phyloP scores from a whole-genome alignment of 2,888 invertebrate genomes.

The Spilarctia lutea region DNA sequence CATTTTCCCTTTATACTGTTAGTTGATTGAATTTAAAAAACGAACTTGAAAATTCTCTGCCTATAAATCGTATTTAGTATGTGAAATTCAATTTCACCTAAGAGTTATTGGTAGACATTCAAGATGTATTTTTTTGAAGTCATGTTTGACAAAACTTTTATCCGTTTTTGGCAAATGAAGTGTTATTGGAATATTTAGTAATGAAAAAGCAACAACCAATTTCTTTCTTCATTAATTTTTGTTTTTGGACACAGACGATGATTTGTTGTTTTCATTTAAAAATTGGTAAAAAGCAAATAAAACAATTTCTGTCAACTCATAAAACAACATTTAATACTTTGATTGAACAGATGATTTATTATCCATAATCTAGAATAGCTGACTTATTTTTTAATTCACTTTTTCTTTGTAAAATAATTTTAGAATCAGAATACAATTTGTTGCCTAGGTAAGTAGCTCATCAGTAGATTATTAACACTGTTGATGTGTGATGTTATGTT shows the following conservation, averaged over 20 bases:
- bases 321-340: not conserved
- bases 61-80: conserved; percentile 18
- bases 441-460: too few species aligned
- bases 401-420: not conserved
- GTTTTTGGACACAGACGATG: not conserved
- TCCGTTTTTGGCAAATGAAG: conserved; percentile 28
- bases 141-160: conserved; percentile 35
- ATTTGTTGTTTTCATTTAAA: not conserved
- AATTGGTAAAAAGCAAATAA: not conserved
- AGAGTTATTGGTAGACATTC: conserved; percentile 39
- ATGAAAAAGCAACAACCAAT: not conserved
- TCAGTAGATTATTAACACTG: too few species aligned
- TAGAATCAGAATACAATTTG: not conserved
- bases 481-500: not conserved
- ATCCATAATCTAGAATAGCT: not conserved
- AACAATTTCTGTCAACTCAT: not conserved
- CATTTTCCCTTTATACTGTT: not conserved
- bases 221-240: not conserved
- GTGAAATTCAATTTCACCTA: conserved; percentile 23
- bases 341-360: not conserved
- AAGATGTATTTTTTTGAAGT: conserved; percentile 35
- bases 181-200: conserved; percentile 24
- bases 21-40: conserved; percentile 12
- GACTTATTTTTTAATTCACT: too few species aligned
- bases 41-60: conserved; percentile 18